These are phyloP conservation scores for Apamea crenata DNA, from an alignment of 2,888 invertebrate genomes.

Conservation along the genomic window DNA sequence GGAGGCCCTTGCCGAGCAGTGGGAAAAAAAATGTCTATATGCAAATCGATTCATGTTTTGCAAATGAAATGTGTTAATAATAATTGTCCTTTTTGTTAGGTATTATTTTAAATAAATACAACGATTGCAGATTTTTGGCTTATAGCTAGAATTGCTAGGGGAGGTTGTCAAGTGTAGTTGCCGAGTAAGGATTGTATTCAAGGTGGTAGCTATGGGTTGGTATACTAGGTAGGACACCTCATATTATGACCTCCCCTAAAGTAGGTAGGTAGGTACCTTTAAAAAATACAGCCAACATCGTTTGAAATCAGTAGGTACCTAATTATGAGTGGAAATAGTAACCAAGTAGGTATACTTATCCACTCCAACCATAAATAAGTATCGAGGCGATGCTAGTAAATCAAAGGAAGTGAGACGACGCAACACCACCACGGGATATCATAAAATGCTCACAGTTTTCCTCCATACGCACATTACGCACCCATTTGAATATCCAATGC, in stretches of 20 bases:
- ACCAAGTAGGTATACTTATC: slow-evolving; percentile 9
- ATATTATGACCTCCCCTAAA: background rate
- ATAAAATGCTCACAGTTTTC: slow-evolving; percentile 61
- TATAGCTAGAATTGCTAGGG: background rate
- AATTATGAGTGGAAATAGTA: slow-evolving; percentile 19
- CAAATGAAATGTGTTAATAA: too few species aligned
- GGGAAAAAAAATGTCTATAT: too few species aligned
- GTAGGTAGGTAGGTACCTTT: background rate
- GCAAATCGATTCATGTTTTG: background rate
- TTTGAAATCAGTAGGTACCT: background rate
- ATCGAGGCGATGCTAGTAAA: slow-evolving; percentile 28
- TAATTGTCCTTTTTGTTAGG: background rate
- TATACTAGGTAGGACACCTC: too few species aligned
- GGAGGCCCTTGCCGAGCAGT: background rate
- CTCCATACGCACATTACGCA: slow-evolving; percentile 54
- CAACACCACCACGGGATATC: slow-evolving; percentile 52
- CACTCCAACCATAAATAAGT: slow-evolving; percentile 5
- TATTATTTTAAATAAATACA: background rate
- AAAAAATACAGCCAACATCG: background rate
- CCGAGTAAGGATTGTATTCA: background rate
- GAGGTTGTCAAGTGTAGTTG: background rate
- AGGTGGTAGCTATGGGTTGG: background rate
- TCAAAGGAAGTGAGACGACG: slow-evolving; percentile 49
- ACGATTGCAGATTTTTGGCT: background rate
- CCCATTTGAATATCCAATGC: slow-evolving; percentile 68